Evolutionary conservation across 2,113 vertebrate species (phyloP), one percentile per base, ranked within the genome.

Genomic region (Zosterops japonicus): DNA sequence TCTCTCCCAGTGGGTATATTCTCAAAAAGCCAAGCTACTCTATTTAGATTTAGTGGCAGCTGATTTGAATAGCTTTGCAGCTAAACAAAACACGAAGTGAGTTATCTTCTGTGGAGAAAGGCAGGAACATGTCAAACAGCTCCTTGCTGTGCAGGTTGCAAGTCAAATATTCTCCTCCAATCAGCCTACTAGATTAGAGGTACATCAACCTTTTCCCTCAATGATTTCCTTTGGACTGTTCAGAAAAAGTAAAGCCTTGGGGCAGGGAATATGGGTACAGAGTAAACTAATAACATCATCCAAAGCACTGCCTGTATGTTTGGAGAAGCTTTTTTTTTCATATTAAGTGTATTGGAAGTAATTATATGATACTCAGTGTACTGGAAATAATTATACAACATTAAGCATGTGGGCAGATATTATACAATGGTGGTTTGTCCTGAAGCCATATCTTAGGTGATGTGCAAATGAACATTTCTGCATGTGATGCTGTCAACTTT

Each of bases 301-400:
- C 50, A 70, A 90, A 88, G 18, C 29, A 83, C 28, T 79, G 44
- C 13, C 12, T 65, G 15, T 29, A 64, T 76, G 31, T 60, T 90
- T 67, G 70, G 36, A 82, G 31, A 31, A 68, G 35, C 8, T 22
- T 89, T 47, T 77, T 39, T 39, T 53, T 78, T 33, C 39, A 23
- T 42, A 44, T 42, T 70, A 61, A 74, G 27, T 39, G 59, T 57
- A 29, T 29, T 72, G 46, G 36, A 94, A 89, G 29, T 72, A 91
- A 94, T 81, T 87, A 67, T 28, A 55, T 14, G 36, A 79, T 55
- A 75, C 13, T 72, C 75, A 64, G 19, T 56, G 53, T 69, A 33
- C 56, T 84, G 36, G 60, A 90, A 92, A 52, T 81, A 90, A 95
- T 86, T 90, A 76, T 27, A 91, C 67, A 89, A 60, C 35, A 56